These are phyloP conservation scores for Delia radicum DNA, from an alignment of 1,140 invertebrate genomes.

Conservation along the genomic window DNA sequence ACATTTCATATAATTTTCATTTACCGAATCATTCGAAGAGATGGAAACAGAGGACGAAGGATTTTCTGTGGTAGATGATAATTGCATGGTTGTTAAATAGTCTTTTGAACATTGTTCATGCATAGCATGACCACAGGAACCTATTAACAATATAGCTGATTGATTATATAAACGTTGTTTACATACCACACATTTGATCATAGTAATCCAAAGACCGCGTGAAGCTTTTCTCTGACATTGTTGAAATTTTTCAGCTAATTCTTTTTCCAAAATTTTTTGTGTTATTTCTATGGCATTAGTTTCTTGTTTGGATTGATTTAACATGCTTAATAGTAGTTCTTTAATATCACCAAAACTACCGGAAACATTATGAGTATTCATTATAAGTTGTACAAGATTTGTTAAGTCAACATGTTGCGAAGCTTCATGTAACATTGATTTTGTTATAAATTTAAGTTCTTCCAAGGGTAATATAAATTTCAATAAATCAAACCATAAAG, in stretches of 20 bases:
- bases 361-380: conserved; percentile 50
- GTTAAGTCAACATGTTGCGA: conserved; percentile 59
- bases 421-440: conserved; percentile 57
- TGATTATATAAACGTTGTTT: conserved; percentile 45
- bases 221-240: conserved; percentile 33
- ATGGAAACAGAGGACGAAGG: neutral
- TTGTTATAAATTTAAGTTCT: conserved; percentile 49
- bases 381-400: conserved; percentile 58
- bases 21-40: neutral
- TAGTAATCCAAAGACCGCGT: conserved; percentile 47
- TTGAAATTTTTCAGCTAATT: conserved; percentile 52
- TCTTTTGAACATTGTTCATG: conserved; percentile 39
- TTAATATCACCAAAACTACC: conserved; percentile 60
- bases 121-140: conserved; percentile 47
- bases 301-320: conserved; percentile 57
- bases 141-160: conserved; percentile 40
- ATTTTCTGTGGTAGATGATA: too few species aligned
- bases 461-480: conserved; percentile 49
- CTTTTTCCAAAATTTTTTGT: conserved; percentile 49
- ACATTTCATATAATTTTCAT: conserved; percentile 28
- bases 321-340: conserved; percentile 57
- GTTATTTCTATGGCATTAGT: conserved; percentile 53
- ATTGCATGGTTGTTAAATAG: neutral
- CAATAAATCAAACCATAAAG: conserved; percentile 57
- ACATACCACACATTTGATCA: conserved; percentile 48